These are phyloP conservation scores for Eurois occulta DNA, from an alignment of 2,888 invertebrate genomes.

Conservation along the genomic window DNA sequence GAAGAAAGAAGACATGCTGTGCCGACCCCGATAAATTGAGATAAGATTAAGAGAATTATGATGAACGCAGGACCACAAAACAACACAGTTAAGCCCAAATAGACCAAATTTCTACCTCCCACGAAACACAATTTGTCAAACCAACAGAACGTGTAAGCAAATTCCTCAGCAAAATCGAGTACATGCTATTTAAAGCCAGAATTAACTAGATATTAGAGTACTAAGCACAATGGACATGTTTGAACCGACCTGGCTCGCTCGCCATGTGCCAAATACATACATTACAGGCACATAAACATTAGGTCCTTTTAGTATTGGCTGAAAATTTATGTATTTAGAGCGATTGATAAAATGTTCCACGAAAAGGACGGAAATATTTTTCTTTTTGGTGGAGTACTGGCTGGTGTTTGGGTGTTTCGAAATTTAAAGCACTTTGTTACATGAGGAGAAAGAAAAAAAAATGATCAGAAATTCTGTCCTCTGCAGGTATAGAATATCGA, in stretches of 20 bases:
- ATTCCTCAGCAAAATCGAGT: conserved; percentile 48
- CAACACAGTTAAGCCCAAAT: background rate
- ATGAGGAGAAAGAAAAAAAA: background rate
- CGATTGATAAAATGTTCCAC: conserved; percentile 40
- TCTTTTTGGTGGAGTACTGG: background rate
- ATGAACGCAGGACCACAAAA: background rate
- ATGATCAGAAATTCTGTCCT: background rate
- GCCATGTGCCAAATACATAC: conserved; percentile 81
- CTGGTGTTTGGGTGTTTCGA: conserved; percentile 4
- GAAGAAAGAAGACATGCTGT: background rate
- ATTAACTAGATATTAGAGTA: conserved; percentile 60
- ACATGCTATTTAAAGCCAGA: conserved; percentile 59
- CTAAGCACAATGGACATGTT: conserved; percentile 64
- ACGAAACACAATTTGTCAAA: conserved; percentile 24
- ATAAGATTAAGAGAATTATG: background rate
- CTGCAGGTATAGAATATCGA: background rate
- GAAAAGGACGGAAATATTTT: conserved; percentile 27
- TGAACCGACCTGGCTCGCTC: conserved; percentile 70
- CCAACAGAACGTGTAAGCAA: conserved; percentile 33
- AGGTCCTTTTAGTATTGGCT: conserved; percentile 53
- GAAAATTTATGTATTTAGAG: conserved; percentile 65
- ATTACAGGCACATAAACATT: conserved; percentile 69
- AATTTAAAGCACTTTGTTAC: background rate
- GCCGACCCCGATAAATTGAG: too few species aligned
- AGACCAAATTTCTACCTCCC: background rate